A percentile compares a stretch with the other conserved stretches of the same genome.
These are phyloP conservation scores for Cebuella pygmaea DNA, from an alignment of 2,797 vertebrate genomes.

Conservation along the genomic window DNA sequence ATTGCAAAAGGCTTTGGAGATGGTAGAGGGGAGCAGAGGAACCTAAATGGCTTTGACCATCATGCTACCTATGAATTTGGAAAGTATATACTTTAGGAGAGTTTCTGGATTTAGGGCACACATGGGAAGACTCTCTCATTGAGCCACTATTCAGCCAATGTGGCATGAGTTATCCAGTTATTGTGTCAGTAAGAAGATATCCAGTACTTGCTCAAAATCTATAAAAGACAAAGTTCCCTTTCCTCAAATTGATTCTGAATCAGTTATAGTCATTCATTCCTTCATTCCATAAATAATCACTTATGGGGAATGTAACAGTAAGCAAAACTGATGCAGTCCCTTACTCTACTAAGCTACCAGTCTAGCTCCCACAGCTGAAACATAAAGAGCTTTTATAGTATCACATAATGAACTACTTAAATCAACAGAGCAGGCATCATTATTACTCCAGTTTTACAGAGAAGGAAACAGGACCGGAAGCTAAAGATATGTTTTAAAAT, in stretches of 20 bases:
- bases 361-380: neutral
- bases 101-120: neutral
- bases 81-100: neutral
- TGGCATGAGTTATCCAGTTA: too few species aligned
- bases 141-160: neutral
- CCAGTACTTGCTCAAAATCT: neutral
- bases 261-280: neutral
- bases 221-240: neutral
- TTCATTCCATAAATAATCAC: neutral
- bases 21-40: neutral
- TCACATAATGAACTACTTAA: neutral
- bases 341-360: neutral
- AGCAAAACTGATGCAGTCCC: neutral
- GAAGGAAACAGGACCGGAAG: neutral
- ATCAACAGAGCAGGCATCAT: neutral
- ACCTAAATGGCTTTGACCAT: neutral
- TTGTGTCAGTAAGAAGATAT: neutral
- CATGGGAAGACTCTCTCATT: neutral
- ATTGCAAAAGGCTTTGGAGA: neutral
- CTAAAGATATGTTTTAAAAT: neutral
- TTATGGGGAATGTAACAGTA: neutral
- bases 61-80: neutral
- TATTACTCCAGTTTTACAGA: neutral
- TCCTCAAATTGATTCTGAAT: neutral
- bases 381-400: neutral